Conservation (phyloP, 2,797 vertebrate species). For the Pseudochaenichthys georgianus region DNA sequence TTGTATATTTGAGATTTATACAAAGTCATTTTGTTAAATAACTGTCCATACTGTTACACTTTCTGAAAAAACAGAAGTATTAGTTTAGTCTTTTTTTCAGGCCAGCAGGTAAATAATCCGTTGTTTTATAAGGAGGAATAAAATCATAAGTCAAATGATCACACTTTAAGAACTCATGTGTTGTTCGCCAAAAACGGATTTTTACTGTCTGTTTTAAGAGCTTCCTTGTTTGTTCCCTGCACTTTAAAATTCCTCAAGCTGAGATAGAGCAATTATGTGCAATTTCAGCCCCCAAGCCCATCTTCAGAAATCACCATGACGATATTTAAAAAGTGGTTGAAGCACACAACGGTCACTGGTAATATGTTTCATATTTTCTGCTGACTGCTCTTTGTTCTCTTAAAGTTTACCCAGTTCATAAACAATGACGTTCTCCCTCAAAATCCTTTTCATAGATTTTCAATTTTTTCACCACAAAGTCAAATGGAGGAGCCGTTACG, state of each 20-base stretch:
- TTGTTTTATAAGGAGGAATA: background rate
- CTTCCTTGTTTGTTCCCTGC: constrained; percentile 70
- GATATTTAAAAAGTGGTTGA: constrained; percentile 83
- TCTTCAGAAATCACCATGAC: constrained; percentile 85
- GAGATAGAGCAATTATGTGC: constrained; percentile 83
- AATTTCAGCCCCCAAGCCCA: constrained; percentile 84
- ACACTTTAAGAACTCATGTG: constrained; percentile 36
- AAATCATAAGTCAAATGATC: constrained; percentile 39
- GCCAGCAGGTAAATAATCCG: background rate
- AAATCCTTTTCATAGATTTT: constrained; percentile 38
- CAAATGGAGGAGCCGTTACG: constrained; percentile 36
- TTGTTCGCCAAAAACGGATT: constrained; percentile 47
- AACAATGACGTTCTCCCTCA: constrained; percentile 50
- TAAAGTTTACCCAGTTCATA: constrained; percentile 43
- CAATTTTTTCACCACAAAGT: constrained; percentile 31
- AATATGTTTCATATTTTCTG: constrained; percentile 42
- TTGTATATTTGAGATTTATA: background rate
- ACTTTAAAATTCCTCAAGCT: constrained; percentile 76
- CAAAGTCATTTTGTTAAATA: background rate
- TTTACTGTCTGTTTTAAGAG: constrained; percentile 63
- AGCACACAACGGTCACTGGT: constrained; percentile 61
- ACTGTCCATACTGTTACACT: background rate
- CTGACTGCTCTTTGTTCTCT: constrained; percentile 57
- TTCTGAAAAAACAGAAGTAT: background rate
- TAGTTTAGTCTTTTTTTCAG: background rate